Conservation (phyloP, 1,140 invertebrate species). For the Drosophila arawakana region DNA sequence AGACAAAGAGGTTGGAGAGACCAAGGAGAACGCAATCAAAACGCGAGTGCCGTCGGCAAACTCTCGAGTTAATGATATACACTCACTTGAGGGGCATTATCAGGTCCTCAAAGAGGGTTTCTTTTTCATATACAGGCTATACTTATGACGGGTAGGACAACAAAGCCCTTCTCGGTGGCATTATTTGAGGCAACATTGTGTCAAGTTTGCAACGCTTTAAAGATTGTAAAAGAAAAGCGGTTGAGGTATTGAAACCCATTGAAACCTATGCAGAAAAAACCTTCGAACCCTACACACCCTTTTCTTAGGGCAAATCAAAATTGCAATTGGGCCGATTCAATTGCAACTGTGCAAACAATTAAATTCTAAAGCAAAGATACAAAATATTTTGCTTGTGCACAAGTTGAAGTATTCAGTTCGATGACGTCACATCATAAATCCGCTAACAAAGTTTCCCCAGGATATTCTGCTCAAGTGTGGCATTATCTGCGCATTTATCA, state of each 20-base stretch:
- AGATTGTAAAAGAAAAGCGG: constrained; percentile 58
- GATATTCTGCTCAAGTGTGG: constrained; percentile 51
- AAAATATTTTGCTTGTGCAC: constrained; percentile 66
- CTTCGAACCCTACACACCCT: constrained; percentile 53
- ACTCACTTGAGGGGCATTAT: constrained; percentile 72
- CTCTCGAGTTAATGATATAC: constrained; percentile 79
- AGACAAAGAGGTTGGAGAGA: constrained; percentile 9
- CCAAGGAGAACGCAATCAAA: constrained; percentile 66
- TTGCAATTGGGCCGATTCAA: no score
- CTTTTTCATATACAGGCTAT: constrained; percentile 8
- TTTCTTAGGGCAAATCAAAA: constrained; percentile 49
- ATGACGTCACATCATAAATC: constrained; percentile 75
- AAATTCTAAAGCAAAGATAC: constrained; percentile 59
- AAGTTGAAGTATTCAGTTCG: constrained; percentile 33
- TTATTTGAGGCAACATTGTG: constrained; percentile 70
- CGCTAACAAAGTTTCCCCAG: constrained; percentile 49
- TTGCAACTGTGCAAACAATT: constrained; percentile 81
- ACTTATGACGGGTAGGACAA: constrained; percentile 17
- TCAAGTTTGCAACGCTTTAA: constrained; percentile 63
- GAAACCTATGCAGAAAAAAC: constrained; percentile 42
- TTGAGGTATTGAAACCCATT: constrained; percentile 44
- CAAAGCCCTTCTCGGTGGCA: constrained; percentile 21
- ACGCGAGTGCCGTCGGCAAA: constrained; percentile 65
- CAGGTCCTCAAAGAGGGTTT: constrained; percentile 54
- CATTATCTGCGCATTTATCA: constrained; percentile 53